Evolutionary conservation across 2,888 invertebrate species (phyloP), one percentile per base, ranked within the genome.

Genomic region (Eilema depressum): DNA sequence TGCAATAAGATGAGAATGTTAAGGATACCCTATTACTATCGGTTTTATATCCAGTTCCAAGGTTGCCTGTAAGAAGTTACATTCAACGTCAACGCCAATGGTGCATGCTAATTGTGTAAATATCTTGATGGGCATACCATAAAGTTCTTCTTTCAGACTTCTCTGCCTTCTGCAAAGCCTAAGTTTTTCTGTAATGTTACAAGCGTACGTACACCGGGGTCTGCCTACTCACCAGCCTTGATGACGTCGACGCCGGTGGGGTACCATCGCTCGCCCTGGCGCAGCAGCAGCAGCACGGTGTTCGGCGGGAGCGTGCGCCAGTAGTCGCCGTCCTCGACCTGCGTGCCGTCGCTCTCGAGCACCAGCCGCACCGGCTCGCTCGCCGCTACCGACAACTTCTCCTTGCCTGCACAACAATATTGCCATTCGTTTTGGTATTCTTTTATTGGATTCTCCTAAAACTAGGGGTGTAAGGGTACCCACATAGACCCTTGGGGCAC

Each of bases 311-410:
- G 96, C 75, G 98, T 98, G 86, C 98, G 97, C 96, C 99, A 99
- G 96, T 99, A 99, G 90, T 98, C 98, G 85, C 98, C 98, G 97
- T 99, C 99, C 91, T 99, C 99, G 66, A 99, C 98, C 96, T 99
- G 98, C 81, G 99, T 99, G 86, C 99, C 99, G 97, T 99, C 99
- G 88, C 97, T 97, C 96, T 99, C 99, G 83, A 99, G 96, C 90
- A 99, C 99, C 93, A 99, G 96, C 87, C 98, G 97, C 89, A 98
- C 98, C 88, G 97, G 97, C 96, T 98, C 98, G 92, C 97, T 97
- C 91, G 97, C 97, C 87, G 97, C 97, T 93, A 98, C 97, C 87
- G 98, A 97, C 89, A 98, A 96, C 96, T 98, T 98, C 96, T 98
- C 98, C 91, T 98, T 98, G 83, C 98, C 98, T 74, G 81, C 59